phyloP scores from a whole-genome alignment of 2,797 vertebrate genomes.

The Dipus sagitta region DNA sequence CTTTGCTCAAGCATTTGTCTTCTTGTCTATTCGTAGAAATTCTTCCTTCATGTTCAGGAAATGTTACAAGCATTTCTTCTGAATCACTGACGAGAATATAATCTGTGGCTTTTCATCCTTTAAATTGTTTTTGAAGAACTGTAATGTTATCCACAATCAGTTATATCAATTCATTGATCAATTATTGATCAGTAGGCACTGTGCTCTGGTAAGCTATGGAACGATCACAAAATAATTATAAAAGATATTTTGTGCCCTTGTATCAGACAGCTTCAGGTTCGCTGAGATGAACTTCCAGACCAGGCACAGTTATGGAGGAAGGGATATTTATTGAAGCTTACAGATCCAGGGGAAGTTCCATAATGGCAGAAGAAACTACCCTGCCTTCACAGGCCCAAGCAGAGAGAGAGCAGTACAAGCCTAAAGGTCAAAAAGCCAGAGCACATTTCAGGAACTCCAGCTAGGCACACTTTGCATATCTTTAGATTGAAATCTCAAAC shows the following conservation, averaged over 20 bases:
- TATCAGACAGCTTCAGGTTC: too few species aligned
- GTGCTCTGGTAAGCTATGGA: not conserved
- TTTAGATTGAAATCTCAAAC: too few species aligned
- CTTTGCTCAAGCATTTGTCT: not conserved
- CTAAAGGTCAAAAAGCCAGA: too few species aligned
- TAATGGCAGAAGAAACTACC: too few species aligned
- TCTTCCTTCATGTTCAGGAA: not conserved
- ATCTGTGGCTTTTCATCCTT: not conserved
- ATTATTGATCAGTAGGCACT: not conserved
- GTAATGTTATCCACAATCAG: not conserved
- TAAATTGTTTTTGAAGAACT: conserved; percentile 41
- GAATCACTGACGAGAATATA: not conserved
- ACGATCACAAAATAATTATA: conserved; percentile 30
- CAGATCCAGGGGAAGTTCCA: too few species aligned
- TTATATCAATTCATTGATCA: not conserved
- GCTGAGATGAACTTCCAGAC: too few species aligned
- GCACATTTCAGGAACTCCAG: too few species aligned
- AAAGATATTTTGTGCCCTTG: conserved; percentile 2
- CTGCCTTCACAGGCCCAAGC: too few species aligned
- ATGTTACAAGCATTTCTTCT: not conserved
- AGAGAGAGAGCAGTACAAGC: too few species aligned
- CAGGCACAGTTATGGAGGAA: too few species aligned
- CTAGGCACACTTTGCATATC: too few species aligned
- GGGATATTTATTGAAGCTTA: too few species aligned
- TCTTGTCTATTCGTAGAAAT: conserved; percentile 1